Evolutionary conservation across 1,140 invertebrate genomes (phyloP).

Genomic region (Formica selysi): DNA sequence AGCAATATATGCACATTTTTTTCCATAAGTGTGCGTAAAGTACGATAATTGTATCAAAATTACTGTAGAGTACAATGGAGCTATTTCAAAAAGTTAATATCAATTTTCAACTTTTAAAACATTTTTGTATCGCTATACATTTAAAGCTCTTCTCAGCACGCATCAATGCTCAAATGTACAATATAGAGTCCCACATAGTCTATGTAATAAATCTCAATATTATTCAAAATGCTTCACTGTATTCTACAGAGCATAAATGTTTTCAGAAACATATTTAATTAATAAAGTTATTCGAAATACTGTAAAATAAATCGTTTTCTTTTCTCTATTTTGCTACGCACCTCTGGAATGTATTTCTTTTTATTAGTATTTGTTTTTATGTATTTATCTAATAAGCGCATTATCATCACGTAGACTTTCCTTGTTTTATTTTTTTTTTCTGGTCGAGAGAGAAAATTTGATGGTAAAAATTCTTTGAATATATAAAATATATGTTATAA

Average conservation of each 20-base stretch:
- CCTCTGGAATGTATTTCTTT: background rate
- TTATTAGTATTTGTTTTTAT: constrained; percentile 42
- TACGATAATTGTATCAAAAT: constrained; percentile 36
- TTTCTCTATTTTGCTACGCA: constrained; percentile 12
- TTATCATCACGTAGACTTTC: constrained; percentile 45
- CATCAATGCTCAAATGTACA: too few relatives aligned
- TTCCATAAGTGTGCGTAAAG: background rate
- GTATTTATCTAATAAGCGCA: constrained; percentile 53
- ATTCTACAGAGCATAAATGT: background rate
- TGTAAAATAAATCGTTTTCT: constrained; percentile 4
- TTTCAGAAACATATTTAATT: constrained; percentile 8
- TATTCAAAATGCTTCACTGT: too few relatives aligned
- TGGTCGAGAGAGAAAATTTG: constrained; percentile 22
- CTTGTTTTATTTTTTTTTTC: constrained; percentile 1
- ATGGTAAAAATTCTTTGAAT: constrained; percentile 10
- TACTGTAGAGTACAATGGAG: background rate
- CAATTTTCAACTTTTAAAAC: too few relatives aligned
- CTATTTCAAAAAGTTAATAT: too few relatives aligned
- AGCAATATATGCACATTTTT: constrained; percentile 11
- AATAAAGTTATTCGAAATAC: constrained; percentile 40
- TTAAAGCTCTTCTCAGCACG: too few relatives aligned
- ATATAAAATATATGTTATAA: constrained; percentile 45
- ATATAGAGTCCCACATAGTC: too few relatives aligned
- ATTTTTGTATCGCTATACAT: too few relatives aligned
- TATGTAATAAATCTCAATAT: too few relatives aligned